These are phyloP conservation scores for Bergia puertoricense DNA, from an alignment of 92 coral and sea anemone species.

Conservation along the genomic window DNA sequence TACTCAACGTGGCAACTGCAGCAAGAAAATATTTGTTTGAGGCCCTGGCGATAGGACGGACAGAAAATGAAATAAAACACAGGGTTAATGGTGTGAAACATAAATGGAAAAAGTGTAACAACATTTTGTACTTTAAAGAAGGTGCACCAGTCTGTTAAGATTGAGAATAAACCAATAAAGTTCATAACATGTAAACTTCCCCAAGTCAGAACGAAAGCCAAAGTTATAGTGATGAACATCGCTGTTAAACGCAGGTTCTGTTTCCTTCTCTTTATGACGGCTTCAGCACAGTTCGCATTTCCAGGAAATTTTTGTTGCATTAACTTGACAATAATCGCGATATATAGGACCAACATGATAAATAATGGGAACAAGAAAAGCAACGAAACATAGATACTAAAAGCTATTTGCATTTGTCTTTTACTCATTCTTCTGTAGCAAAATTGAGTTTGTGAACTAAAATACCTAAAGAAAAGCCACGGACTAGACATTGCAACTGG, in stretches of 20 bases:
- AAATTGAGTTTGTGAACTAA: not conserved
- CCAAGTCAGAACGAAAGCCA: not conserved
- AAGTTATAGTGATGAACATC: not conserved
- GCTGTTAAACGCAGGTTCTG: not conserved
- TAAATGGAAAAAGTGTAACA: not conserved
- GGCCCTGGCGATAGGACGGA: not conserved
- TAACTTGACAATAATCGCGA: not conserved
- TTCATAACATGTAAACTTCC: not conserved
- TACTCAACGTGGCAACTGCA: not conserved
- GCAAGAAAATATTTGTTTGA: not conserved
- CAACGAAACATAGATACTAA: not conserved
- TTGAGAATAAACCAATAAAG: not conserved
- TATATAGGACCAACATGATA: not conserved
- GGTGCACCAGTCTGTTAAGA: too few relatives aligned
- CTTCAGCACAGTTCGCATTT: not conserved
- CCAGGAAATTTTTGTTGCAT: not conserved
- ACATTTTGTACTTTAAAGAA: not conserved
- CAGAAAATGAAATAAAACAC: not conserved
- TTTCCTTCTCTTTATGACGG: not conserved
- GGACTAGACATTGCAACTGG: not conserved
- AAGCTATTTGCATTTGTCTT: not conserved
- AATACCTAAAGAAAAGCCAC: not conserved
- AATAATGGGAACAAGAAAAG: not conserved
- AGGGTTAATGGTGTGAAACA: not conserved
- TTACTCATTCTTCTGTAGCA: not conserved